Conservation (phyloP, 2,797 vertebrate genomes). For the Gymnothorax reevesii region DNA sequence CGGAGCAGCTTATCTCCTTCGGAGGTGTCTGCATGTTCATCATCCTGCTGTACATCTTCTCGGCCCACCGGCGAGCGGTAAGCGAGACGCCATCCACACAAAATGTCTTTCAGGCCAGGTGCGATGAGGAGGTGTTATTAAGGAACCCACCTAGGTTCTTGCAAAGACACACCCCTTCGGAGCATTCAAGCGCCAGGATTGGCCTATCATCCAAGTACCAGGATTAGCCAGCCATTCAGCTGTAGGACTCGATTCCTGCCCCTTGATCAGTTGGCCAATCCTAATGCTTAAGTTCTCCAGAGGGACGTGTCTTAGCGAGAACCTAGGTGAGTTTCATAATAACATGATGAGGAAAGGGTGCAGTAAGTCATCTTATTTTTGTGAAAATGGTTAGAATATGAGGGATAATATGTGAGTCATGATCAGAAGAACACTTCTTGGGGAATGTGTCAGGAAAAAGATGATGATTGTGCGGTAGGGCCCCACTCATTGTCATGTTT, state of each 20-base stretch:
- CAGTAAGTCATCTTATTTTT: neutral
- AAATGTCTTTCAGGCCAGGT: neutral
- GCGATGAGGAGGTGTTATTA: neutral
- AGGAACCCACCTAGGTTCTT: neutral
- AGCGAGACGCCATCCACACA: slow-evolving; percentile 46
- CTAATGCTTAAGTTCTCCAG: no score
- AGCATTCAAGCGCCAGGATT: no score
- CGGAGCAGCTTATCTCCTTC: slow-evolving; percentile 87
- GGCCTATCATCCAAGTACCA: no score
- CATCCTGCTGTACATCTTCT: slow-evolving; percentile 77
- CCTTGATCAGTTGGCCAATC: no score
- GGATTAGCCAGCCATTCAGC: no score
- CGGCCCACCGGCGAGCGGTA: slow-evolving; percentile 81
- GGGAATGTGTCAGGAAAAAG: neutral
- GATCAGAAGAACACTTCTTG: neutral
- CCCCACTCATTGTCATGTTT: neutral
- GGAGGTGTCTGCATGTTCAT: slow-evolving; percentile 83
- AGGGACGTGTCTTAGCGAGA: no score
- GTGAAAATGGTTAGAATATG: neutral
- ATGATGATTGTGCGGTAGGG: neutral
- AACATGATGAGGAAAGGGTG: neutral
- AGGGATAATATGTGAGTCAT: neutral
- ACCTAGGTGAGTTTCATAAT: neutral
- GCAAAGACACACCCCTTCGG: no score
- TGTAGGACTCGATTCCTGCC: no score